Conservation (phyloP, 2,113 vertebrate species). For the Struthio camelus region DNA sequence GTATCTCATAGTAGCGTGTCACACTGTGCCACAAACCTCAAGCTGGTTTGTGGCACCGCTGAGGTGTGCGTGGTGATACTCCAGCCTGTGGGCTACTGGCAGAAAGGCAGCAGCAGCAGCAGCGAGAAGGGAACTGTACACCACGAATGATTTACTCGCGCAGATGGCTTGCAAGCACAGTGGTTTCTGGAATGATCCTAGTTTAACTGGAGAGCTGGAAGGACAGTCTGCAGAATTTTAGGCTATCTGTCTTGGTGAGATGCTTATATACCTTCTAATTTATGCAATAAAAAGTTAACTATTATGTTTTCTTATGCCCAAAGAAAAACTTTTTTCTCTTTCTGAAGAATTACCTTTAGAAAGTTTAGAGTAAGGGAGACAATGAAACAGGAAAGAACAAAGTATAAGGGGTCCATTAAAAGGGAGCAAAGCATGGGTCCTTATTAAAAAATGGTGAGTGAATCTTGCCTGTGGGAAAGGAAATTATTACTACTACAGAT, state of each 20-base stretch:
- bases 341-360: background rate
- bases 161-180: background rate
- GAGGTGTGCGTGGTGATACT: background rate
- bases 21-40: background rate
- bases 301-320: background rate
- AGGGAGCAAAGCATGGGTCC: background rate
- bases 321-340: background rate
- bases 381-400: background rate
- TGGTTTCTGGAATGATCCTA: background rate
- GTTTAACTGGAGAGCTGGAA: background rate
- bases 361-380: background rate
- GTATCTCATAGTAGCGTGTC: background rate
- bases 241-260: background rate
- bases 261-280: background rate
- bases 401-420: background rate
- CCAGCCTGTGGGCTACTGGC: background rate
- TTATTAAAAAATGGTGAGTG: background rate
- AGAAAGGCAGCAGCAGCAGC: background rate
- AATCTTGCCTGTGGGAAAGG: background rate
- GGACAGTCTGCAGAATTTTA: background rate
- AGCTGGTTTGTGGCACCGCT: background rate
- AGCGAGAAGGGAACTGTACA: background rate
- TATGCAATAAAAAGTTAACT: background rate
- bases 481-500: background rate
- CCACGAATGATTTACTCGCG: fast-evolving